These are phyloP conservation scores for Luperina nickerlii DNA, from an alignment of 2,888 invertebrate genomes.

Conservation along the genomic window DNA sequence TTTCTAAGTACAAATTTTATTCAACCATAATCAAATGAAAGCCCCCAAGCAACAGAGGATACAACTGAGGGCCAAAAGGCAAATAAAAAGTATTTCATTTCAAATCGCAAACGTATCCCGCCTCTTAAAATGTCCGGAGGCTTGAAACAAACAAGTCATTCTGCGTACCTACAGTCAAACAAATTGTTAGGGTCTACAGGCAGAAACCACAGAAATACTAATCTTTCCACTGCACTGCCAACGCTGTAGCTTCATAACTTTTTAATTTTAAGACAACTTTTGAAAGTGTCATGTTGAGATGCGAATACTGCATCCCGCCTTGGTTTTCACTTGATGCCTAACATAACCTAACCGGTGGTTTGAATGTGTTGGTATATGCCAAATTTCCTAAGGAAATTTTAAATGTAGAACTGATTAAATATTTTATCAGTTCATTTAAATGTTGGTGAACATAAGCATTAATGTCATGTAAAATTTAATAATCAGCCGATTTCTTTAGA, in stretches of 20 bases:
- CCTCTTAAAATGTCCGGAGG: conserved; percentile 33
- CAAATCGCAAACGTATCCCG: conserved; percentile 9
- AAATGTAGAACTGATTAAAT: too few relatives aligned
- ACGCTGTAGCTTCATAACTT: neutral
- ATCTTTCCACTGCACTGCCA: neutral
- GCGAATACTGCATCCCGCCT: neutral
- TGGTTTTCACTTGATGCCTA: neutral
- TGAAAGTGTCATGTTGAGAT: neutral
- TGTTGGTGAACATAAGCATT: too few relatives aligned
- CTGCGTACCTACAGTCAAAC: conserved; percentile 10
- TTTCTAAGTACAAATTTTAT: neutral
- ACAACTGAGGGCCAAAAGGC: neutral
- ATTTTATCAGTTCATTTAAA: too few relatives aligned
- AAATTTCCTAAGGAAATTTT: too few relatives aligned
- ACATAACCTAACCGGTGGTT: too few relatives aligned
- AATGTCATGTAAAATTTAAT: too few relatives aligned
- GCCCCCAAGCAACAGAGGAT: neutral
- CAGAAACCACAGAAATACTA: neutral
- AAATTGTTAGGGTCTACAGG: neutral
- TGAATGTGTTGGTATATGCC: too few relatives aligned
- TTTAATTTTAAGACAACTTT: neutral
- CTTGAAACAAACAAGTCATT: conserved; percentile 30
- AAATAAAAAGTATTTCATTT: conserved; percentile 34
- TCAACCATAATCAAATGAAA: neutral
- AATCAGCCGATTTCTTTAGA: neutral